Percentiles rank a stretch among this genome's conserved stretches.
Evolutionary conservation across 2,797 vertebrate genomes (phyloP).

Genomic region (Acomys russatus): DNA sequence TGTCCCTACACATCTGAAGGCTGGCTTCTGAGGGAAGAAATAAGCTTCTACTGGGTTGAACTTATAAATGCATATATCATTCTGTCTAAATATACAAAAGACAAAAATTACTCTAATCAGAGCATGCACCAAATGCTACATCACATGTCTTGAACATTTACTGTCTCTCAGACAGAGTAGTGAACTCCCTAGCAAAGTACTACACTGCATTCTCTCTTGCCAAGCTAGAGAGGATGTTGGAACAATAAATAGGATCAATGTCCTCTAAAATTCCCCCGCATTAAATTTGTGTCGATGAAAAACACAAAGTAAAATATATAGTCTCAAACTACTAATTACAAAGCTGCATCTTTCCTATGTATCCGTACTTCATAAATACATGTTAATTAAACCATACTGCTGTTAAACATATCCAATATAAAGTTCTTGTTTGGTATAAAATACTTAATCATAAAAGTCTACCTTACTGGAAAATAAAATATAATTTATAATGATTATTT

Average conservation of each 20-base stretch:
- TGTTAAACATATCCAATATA: constrained; percentile 7
- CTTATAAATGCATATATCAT: not conserved
- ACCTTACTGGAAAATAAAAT: constrained; percentile 37
- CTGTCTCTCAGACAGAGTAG: constrained; percentile 5
- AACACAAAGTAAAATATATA: not conserved
- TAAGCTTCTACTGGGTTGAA: not conserved
- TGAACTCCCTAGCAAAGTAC: constrained; percentile 25
- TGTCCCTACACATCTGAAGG: not conserved
- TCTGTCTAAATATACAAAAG: not conserved
- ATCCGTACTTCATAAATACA: not conserved
- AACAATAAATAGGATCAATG: not conserved
- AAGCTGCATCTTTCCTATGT: not conserved
- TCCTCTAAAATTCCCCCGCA: not conserved
- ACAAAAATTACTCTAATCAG: constrained; percentile 27
- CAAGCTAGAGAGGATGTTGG: not conserved
- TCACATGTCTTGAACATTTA: constrained; percentile 11
- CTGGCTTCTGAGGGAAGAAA: not conserved
- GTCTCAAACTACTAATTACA: constrained; percentile 53
- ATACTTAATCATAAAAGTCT: constrained; percentile 22
- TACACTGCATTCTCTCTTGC: not conserved
- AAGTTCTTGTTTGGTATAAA: constrained; percentile 36
- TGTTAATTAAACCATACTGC: not conserved
- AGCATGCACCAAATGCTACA: constrained; percentile 54
- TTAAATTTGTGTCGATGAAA: not conserved
- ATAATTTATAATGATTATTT: constrained; percentile 19